phyloP scores from a whole-genome alignment of 1,140 invertebrate genomes.

The Caerostris extrusa region DNA sequence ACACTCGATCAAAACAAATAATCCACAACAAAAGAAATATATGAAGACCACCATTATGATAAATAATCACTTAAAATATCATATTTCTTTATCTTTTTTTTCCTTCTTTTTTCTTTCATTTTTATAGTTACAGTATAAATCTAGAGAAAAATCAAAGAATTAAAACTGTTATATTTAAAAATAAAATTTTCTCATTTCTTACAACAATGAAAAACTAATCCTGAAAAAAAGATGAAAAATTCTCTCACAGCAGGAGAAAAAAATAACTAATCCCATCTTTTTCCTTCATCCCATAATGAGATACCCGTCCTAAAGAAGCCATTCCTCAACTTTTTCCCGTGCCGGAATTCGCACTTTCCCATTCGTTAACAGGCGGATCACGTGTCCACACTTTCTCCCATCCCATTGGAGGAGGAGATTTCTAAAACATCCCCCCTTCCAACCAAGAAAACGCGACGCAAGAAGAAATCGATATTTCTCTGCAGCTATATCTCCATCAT shows the following conservation, averaged over 20 bases:
- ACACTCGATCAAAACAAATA: too few species aligned
- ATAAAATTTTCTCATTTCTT: too few species aligned
- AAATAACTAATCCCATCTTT: neutral
- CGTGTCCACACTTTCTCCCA: conserved; percentile 39
- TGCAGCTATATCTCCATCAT: conserved; percentile 69
- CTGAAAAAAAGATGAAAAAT: neutral
- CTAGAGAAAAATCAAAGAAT: too few species aligned
- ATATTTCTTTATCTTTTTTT: too few species aligned
- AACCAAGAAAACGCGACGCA: neutral
- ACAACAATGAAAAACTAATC: neutral
- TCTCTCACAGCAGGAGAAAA: neutral
- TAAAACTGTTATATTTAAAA: too few species aligned
- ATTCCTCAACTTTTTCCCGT: conserved; percentile 43
- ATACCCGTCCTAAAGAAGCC: neutral
- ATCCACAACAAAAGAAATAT: too few species aligned
- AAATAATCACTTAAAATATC: too few species aligned
- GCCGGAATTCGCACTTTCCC: conserved; percentile 35
- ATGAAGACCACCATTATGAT: too few species aligned
- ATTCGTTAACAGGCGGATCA: conserved; percentile 56
- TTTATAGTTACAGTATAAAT: too few species aligned
- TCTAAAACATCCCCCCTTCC: conserved; percentile 40
- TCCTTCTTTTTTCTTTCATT: too few species aligned
- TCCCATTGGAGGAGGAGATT: conserved; percentile 56
- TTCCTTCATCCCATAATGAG: conserved; percentile 14
- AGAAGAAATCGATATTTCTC: conserved; percentile 54